These are phyloP conservation scores for Hycleus phaleratus DNA, from an alignment of 1,140 invertebrate species.

Conservation along the genomic window DNA sequence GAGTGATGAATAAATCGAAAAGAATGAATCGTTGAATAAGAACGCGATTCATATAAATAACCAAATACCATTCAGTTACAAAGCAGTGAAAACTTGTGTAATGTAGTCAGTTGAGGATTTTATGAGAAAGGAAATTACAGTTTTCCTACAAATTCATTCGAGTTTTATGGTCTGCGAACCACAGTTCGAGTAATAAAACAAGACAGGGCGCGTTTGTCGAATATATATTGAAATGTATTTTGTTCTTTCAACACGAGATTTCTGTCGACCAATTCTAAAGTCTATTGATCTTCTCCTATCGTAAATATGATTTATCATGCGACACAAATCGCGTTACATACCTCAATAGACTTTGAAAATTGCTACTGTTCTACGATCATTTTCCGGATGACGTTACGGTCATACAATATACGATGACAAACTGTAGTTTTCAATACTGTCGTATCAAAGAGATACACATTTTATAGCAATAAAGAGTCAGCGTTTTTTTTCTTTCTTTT, in stretches of 20 bases:
- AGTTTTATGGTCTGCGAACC: constrained; percentile 11
- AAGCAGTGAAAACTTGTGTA: too few relatives aligned
- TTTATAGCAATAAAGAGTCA: too few relatives aligned
- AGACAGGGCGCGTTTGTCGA: constrained; percentile 7
- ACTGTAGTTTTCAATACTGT: too few relatives aligned
- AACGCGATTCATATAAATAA: too few relatives aligned
- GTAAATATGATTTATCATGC: constrained; percentile 26
- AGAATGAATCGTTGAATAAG: too few relatives aligned
- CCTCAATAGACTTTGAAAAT: constrained; percentile 16
- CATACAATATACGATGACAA: too few relatives aligned
- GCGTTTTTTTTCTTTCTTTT: too few relatives aligned
- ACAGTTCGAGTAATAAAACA: constrained; percentile 11
- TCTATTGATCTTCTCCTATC: constrained; percentile 16
- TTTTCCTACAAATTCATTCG: constrained; percentile 12
- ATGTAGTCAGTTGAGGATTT: neutral
- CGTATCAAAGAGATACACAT: too few relatives aligned
- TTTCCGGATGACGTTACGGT: too few relatives aligned
- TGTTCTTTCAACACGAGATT: constrained; percentile 1
- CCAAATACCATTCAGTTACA: too few relatives aligned
- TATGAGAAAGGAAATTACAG: constrained; percentile 2
- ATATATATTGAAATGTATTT: constrained; percentile 11
- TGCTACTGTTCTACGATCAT: neutral
- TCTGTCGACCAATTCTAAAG: constrained; percentile 4
- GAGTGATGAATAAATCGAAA: constrained; percentile 35
- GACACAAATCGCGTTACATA: constrained; percentile 22